Conservation (phyloP, 2,113 vertebrate genomes). For the Machaerirhynchus nigripectus region DNA sequence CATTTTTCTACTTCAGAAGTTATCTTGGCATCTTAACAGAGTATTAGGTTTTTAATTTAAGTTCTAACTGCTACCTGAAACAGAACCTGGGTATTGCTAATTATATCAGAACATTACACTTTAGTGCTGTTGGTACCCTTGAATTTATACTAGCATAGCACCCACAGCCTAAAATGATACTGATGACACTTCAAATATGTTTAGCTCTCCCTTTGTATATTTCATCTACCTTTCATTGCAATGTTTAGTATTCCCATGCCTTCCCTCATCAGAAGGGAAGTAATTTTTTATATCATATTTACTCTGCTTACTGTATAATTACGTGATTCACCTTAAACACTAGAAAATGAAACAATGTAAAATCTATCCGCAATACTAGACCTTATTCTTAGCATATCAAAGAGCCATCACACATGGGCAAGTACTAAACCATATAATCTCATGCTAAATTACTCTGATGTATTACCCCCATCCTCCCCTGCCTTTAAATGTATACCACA, state of each 20-base stretch:
- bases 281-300: neutral
- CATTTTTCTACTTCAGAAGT: neutral
- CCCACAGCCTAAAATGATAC: neutral
- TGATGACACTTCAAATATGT: neutral
- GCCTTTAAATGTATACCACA: neutral
- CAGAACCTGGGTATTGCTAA: neutral
- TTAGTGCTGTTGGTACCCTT: neutral
- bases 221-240: neutral
- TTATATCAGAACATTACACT: neutral
- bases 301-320: neutral
- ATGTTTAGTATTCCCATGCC: neutral
- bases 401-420: neutral
- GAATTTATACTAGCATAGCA: neutral
- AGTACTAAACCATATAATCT: neutral
- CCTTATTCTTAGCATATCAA: neutral
- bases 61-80: neutral
- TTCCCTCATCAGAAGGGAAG: neutral
- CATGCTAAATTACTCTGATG: neutral
- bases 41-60: neutral
- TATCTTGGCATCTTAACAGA: neutral
- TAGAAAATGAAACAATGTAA: neutral
- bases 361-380: neutral
- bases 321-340: neutral
- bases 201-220: neutral
- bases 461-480: rapidly evolving